Percentiles rank a stretch among this genome's conserved stretches.
phyloP scores from a whole-genome alignment of 2,797 vertebrate species.

The Taeniopygia guttata region DNA sequence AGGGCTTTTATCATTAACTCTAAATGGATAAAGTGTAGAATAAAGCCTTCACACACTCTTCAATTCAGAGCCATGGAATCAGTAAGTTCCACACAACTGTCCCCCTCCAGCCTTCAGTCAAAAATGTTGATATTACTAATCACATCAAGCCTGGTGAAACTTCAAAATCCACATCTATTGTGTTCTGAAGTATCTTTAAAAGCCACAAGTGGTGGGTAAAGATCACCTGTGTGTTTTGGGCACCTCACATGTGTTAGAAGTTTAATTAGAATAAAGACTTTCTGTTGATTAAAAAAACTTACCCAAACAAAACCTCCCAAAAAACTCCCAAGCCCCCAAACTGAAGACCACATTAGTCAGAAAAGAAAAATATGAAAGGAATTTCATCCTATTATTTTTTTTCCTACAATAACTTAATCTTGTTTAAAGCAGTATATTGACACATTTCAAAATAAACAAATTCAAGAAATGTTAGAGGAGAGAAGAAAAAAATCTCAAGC shows the following conservation, averaged over 20 bases:
- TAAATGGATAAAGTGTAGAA: background rate
- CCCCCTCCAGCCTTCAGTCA: background rate
- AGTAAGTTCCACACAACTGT: background rate
- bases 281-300: background rate
- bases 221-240: background rate
- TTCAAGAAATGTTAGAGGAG: background rate
- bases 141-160: background rate
- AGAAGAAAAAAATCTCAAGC: background rate
- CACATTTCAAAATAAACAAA: background rate
- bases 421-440: background rate
- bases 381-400: background rate
- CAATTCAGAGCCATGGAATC: background rate
- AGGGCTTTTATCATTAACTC: background rate
- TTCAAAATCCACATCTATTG: background rate
- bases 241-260: accelerated
- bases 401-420: background rate
- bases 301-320: accelerated
- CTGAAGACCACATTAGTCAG: background rate
- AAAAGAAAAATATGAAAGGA: background rate
- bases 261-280: background rate
- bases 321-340: background rate
- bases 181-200: background rate
- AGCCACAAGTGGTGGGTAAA: accelerated
- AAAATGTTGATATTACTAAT: background rate
- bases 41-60: background rate